phyloP scores from a whole-genome alignment of 2,888 invertebrate species.

The Agonopterix subpropinquella region DNA sequence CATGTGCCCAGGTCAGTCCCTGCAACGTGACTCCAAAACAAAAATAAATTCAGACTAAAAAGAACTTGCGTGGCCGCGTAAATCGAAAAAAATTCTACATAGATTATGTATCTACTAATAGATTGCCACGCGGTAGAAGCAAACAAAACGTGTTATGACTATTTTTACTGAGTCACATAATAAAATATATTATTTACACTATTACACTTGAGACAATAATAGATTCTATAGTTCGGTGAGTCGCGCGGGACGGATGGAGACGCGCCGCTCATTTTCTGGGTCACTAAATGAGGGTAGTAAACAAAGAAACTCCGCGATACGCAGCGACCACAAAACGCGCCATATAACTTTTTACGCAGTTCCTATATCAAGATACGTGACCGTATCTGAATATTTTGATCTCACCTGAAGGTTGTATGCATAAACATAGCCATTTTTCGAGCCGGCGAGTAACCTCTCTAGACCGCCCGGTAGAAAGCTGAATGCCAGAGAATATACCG shows the following conservation, averaged over 20 bases:
- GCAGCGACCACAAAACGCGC: conserved; percentile 15
- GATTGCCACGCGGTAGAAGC: too few species aligned
- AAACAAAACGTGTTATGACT: too few species aligned
- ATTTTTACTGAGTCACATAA: background rate
- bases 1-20: too few species aligned
- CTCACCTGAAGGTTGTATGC: conserved; percentile 87
- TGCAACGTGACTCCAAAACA: too few species aligned
- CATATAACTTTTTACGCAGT: conserved; percentile 4
- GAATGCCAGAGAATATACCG: conserved; percentile 83
- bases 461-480: conserved; percentile 75
- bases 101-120: too few species aligned
- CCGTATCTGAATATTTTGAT: conserved; percentile 31
- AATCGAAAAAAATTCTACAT: too few species aligned
- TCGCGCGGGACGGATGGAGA: conserved; percentile 5
- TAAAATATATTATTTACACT: background rate
- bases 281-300: conserved; percentile 60
- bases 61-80: too few species aligned
- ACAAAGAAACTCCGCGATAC: conserved; percentile 42
- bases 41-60: too few species aligned
- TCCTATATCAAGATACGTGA: too few species aligned
- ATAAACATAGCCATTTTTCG: conserved; percentile 83
- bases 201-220: conserved; percentile 5
- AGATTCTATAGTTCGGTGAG: background rate
- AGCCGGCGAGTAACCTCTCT: conserved; percentile 82
- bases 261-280: conserved; percentile 44